phyloP scores from a whole-genome alignment of 2,113 vertebrate species.

The Sapayoa aenigma region DNA sequence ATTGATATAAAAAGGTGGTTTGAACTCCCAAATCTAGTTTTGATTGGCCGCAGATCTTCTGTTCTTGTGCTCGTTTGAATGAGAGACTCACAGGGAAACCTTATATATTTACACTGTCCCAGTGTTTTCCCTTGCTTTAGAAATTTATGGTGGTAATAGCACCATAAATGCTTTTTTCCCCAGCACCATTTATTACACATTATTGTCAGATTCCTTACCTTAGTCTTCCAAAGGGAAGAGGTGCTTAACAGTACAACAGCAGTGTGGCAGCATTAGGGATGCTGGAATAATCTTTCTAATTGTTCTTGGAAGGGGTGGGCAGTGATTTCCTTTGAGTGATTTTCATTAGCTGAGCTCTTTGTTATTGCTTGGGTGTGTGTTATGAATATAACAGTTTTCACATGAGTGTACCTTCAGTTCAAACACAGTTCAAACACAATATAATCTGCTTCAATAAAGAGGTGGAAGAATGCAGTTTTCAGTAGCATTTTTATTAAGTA shows the following conservation, averaged over 20 bases:
- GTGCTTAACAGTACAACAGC: not conserved
- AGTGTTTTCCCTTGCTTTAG: not conserved
- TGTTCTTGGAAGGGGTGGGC: constrained; percentile 21
- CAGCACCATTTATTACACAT: not conserved
- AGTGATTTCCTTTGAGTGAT: constrained; percentile 34
- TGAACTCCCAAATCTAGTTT: not conserved
- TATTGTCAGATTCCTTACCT: not conserved
- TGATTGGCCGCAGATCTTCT: not conserved
- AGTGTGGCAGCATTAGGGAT: not conserved
- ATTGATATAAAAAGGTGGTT: not conserved
- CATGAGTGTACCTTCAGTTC: constrained; percentile 40
- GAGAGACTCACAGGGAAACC: not conserved
- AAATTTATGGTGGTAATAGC: not conserved
- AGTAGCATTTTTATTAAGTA: constrained; percentile 37
- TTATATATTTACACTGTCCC: not conserved
- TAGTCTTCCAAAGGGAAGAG: not conserved
- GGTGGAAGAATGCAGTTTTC: constrained; percentile 4
- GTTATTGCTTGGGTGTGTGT: constrained; percentile 38
- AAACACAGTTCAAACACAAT: constrained; percentile 38
- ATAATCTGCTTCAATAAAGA: constrained; percentile 26
- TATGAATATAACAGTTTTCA: constrained; percentile 11
- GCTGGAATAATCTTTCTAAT: constrained; percentile 51
- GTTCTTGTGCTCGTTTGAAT: not conserved
- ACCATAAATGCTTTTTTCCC: not conserved
- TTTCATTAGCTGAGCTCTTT: constrained; percentile 49